Percentiles rank a stretch among this genome's conserved stretches.
Evolutionary conservation across 2,797 vertebrate species (phyloP).

Genomic region (Silurus lanzhouensis): DNA sequence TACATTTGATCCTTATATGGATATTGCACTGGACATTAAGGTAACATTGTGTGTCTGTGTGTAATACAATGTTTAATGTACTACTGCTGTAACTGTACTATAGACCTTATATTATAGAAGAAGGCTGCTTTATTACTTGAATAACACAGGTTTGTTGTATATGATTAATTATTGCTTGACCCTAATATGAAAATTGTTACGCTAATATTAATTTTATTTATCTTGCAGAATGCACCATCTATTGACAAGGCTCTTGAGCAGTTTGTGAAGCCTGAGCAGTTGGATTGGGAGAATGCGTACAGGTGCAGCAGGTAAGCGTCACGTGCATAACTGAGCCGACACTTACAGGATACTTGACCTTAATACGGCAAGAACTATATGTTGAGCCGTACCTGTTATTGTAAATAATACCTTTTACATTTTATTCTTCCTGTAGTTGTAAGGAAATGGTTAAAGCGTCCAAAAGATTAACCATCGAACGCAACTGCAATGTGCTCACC

Average conservation of each 20-base stretch:
- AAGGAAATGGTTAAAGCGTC: constrained; percentile 97
- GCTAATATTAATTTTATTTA: neutral
- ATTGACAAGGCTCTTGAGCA: constrained; percentile 91
- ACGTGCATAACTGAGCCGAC: too few relatives aligned
- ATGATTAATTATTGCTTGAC: neutral
- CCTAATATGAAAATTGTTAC: neutral
- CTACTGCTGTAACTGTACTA: neutral
- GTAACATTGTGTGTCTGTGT: constrained; percentile 65
- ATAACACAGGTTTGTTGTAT: neutral
- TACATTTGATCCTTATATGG: constrained; percentile 91
- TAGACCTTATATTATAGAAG: neutral
- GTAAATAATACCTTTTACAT: neutral
- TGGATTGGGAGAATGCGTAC: constrained; percentile 96
- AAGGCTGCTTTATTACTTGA: neutral
- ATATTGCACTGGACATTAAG: constrained; percentile 95
- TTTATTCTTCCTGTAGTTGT: constrained; percentile 76
- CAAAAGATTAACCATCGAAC: constrained; percentile 93
- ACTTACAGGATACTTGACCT: too few relatives aligned
- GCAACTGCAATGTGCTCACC: constrained; percentile 92
- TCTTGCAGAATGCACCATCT: constrained; percentile 80
- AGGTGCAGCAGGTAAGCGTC: constrained; percentile 91
- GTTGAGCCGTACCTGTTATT: too few relatives aligned
- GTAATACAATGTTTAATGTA: neutral
- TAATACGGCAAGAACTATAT: neutral
- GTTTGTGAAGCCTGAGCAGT: constrained; percentile 93